phyloP scores from a whole-genome alignment of 2,797 vertebrate species.

The Rhinatrema bivittatum region DNA sequence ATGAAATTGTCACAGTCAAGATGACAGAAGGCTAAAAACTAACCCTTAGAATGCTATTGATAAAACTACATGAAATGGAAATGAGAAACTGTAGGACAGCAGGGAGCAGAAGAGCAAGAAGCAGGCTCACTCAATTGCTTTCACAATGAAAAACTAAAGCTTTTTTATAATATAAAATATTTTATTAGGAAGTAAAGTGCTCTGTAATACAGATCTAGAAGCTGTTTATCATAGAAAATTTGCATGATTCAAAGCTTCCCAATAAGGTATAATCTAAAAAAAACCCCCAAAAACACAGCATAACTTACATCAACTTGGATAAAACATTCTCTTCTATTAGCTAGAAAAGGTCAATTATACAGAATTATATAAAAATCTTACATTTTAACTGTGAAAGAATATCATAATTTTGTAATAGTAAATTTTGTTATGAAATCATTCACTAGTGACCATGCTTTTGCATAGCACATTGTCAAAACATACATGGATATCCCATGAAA shows the following conservation, averaged over 20 bases:
- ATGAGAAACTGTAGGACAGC: no score
- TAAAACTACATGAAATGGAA: no score
- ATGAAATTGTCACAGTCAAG: no score
- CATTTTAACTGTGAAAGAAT: constrained; percentile 16
- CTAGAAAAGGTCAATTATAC: neutral
- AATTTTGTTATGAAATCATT: constrained; percentile 14
- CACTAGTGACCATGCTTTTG: constrained; percentile 30
- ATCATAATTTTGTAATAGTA: constrained; percentile 5
- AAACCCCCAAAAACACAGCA: no score
- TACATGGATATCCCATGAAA: constrained; percentile 76
- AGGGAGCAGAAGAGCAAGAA: no score
- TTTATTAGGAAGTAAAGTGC: constrained; percentile 62
- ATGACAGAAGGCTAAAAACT: no score
- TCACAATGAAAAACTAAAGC: no score
- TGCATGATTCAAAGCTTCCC: constrained; percentile 29
- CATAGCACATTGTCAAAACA: constrained; percentile 43
- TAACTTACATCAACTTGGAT: neutral
- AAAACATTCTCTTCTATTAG: no score
- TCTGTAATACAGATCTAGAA: constrained; percentile 41
- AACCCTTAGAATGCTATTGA: no score
- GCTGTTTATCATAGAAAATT: constrained; percentile 24
- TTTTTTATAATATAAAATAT: constrained; percentile 14
- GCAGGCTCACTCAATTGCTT: no score
- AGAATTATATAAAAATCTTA: neutral
- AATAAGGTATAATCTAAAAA: constrained; percentile 5